Percentiles rank a stretch among this genome's conserved stretches.
Conservation (phyloP, 2,888 invertebrate species). For the Drosophila nr. perissopoda region DNA sequence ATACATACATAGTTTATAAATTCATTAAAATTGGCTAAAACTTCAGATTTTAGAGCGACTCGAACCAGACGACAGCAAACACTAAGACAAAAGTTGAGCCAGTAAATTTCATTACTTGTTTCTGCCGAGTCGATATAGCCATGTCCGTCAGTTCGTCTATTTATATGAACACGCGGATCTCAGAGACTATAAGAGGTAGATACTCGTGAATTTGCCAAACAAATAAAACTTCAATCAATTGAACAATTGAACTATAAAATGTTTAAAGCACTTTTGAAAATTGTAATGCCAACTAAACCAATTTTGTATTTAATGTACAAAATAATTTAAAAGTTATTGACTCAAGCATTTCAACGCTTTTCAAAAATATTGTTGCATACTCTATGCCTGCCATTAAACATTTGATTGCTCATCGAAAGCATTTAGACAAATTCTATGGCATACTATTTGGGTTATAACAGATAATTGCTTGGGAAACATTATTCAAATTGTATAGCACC, state of each 20-base stretch:
- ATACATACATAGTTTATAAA: no score
- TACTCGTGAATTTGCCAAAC: slow-evolving; percentile 9
- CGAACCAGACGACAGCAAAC: not conserved
- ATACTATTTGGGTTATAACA: slow-evolving; percentile 15
- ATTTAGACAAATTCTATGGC: slow-evolving; percentile 8
- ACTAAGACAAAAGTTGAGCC: not conserved
- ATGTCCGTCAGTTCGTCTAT: no score
- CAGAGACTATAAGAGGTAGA: no score
- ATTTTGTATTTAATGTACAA: slow-evolving; percentile 2
- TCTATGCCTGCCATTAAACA: not conserved
- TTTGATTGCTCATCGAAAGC: not conserved
- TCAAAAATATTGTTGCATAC: slow-evolving; percentile 22
- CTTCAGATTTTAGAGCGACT: not conserved
- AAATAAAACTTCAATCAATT: slow-evolving; percentile 40
- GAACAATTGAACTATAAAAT: slow-evolving; percentile 17
- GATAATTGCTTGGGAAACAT: not conserved
- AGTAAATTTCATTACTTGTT: not conserved
- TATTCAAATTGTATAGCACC: not conserved
- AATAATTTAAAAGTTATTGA: not conserved
- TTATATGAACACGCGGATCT: no score
- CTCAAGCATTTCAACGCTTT: not conserved
- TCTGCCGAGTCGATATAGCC: no score
- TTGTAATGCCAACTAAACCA: not conserved
- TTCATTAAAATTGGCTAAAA: no score
- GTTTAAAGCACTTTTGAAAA: not conserved